A percentile compares a stretch with the other conserved stretches of the same genome.
Conservation (phyloP, 2,888 invertebrate genomes). For the Pediacus dermestoides region DNA sequence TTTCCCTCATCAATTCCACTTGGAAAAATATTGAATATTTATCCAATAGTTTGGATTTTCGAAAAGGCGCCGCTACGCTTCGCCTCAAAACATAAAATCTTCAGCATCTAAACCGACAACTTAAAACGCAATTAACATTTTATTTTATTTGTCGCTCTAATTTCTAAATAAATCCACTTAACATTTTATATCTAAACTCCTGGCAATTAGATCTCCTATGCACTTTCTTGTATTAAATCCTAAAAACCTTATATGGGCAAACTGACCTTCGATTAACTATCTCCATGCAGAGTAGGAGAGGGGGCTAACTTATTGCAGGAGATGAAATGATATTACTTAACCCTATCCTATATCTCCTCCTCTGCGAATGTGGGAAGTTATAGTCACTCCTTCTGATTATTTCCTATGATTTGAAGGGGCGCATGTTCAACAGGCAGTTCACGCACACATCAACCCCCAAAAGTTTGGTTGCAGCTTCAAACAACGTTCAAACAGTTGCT, state of each 20-base stretch:
- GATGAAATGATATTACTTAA: constrained; percentile 21
- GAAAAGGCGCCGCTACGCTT: too few species aligned
- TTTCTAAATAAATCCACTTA: too few species aligned
- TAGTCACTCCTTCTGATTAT: constrained; percentile 36
- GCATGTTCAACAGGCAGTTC: constrained; percentile 31
- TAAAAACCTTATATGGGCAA: constrained; percentile 5
- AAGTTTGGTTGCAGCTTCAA: constrained; percentile 32
- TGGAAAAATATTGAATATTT: too few species aligned
- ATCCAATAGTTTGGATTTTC: too few species aligned
- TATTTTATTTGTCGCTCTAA: too few species aligned
- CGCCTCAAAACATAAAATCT: too few species aligned
- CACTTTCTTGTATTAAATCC: constrained; percentile 2
- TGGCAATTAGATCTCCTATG: neutral
- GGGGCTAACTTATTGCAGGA: constrained; percentile 17
- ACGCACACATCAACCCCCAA: constrained; percentile 29
- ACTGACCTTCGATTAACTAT: constrained; percentile 6
- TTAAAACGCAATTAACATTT: too few species aligned
- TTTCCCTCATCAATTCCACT: too few species aligned
- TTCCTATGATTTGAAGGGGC: constrained; percentile 28
- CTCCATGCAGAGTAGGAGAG: constrained; percentile 5
- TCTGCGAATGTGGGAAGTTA: constrained; percentile 32
- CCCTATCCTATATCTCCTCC: too few species aligned
- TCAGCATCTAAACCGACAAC: too few species aligned
- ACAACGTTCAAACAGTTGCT: constrained; percentile 33
- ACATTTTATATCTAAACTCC: too few species aligned